A percentile compares a stretch with the other conserved stretches of the same genome.
phyloP scores from a whole-genome alignment of 2,797 vertebrate species.

The Typhlichthys subterraneus region DNA sequence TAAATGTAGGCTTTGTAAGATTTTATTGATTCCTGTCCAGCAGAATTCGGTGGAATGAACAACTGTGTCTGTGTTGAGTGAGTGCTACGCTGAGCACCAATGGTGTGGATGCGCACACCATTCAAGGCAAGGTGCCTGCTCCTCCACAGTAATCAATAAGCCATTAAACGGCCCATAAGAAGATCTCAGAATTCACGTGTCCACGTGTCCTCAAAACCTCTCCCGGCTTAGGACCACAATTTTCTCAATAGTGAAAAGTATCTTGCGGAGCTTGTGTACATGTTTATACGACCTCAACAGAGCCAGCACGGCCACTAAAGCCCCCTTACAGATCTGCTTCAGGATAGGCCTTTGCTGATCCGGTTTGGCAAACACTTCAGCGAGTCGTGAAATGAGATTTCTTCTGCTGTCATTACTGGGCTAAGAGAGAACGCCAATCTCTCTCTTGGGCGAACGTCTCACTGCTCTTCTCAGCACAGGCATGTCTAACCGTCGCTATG shows the following conservation, averaged over 20 bases:
- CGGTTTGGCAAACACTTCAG: conserved; percentile 73
- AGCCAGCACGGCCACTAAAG: conserved; percentile 43
- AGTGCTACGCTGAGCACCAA: conserved; percentile 29
- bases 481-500: conserved; percentile 66
- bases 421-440: conserved; percentile 62
- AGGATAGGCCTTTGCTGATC: conserved; percentile 52
- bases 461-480: conserved; percentile 44
- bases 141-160: conserved; percentile 73
- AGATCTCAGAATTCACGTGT: conserved; percentile 48
- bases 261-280: conserved; percentile 34
- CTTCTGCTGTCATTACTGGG: conserved; percentile 62
- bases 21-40: conserved; percentile 43
- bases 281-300: conserved; percentile 54
- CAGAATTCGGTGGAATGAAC: conserved; percentile 61
- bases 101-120: conserved; percentile 31
- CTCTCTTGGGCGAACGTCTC: conserved; percentile 50
- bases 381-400: conserved; percentile 82
- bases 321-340: conserved; percentile 45
- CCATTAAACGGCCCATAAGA: conserved; percentile 76
- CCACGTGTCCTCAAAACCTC: conserved; percentile 31
- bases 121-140: conserved; percentile 30
- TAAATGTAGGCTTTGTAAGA: conserved; percentile 22
- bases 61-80: conserved; percentile 52
- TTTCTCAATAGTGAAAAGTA: conserved; percentile 60
- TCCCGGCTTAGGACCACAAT: conserved; percentile 1